Base-by-base conservation (phyloP, 2,113 vertebrate species). In the Psephotus haematonotus region DNA sequence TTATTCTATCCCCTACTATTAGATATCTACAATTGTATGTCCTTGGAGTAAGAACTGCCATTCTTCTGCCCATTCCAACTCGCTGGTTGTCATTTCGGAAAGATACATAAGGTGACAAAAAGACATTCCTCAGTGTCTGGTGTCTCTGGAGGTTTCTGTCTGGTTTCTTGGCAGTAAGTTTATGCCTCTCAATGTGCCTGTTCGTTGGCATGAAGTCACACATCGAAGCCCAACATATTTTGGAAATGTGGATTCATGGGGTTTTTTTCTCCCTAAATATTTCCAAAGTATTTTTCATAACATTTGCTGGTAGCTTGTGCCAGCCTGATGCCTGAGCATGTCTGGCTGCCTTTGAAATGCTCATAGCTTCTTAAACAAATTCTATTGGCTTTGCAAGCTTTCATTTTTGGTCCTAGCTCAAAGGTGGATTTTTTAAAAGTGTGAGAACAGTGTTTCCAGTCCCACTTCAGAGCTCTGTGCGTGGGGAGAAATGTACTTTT, bases 381-480 rank as follows among this genome's bases (percentile, higher is more conserved):
- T 84, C 69, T 41, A 14, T 18, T 76, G 62, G 31, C n/a, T 92
- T 68, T 93, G 65, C 55, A 75, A 95, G n/a, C 46, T 79, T 84
- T 49, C 7, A 4, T 27, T 91, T 94, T 78, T 86, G 62, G 29
- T 91, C 77, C 49, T 63, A 31, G 41, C 77, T 82, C 44, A 87
- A 88, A 87, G 74, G 67, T 85, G 37, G 31, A 43, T 74, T 88
- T 77, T 79, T 92, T 68, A 11, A 0, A 90, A 83, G 29, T 71
- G 35, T 83, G 77, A 92, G 68, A 86, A 81, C 60, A 49, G 25
- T 35, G 25, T 93, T 92, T 92, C 69, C 67, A 93, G 67, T 71
- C 47, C 37, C 76, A 87, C 41, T 65, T 93, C 53, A 86, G 69
- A 91, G 60, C 44, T 62, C 0, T 72, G 23, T 57, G 70, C 87